These are phyloP conservation scores for Troides oblongomaculatus DNA, from an alignment of 2,888 invertebrate species.

Conservation along the genomic window DNA sequence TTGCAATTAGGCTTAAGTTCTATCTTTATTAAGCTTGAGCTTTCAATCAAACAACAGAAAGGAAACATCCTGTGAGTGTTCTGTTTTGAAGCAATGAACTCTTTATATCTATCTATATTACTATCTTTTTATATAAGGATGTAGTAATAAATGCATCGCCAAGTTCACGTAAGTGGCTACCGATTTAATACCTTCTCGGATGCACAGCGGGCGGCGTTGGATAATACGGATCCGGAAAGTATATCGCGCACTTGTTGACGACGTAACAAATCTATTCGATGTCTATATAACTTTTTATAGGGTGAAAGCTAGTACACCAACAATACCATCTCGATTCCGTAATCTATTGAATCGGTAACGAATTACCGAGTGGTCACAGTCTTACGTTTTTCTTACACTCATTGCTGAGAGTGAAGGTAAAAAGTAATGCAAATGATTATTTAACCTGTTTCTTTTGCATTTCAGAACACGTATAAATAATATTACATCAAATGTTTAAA, in stretches of 20 bases:
- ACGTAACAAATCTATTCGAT: constrained; percentile 19
- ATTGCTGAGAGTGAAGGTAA: too few relatives aligned
- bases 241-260: constrained; percentile 1
- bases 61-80: too few relatives aligned
- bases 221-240: constrained; percentile 14
- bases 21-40: too few relatives aligned
- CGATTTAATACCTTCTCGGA: constrained; percentile 26
- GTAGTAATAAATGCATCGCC: neutral
- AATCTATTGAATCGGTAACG: neutral
- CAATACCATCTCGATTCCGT: neutral
- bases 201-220: constrained; percentile 28
- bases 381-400: neutral
- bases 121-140: neutral
- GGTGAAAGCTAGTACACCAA: constrained; percentile 4
- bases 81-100: too few relatives aligned
- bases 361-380: neutral
- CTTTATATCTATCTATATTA: too few relatives aligned
- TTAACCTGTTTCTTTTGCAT: too few relatives aligned
- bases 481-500: too few relatives aligned
- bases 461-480: too few relatives aligned
- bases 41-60: too few relatives aligned
- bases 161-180: neutral
- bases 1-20: too few relatives aligned
- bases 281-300: constrained; percentile 8
- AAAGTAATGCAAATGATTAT: too few relatives aligned